These are phyloP conservation scores for Ophioninae sp. DNA, from an alignment of 2,888 invertebrate species.

Conservation along the genomic window DNA sequence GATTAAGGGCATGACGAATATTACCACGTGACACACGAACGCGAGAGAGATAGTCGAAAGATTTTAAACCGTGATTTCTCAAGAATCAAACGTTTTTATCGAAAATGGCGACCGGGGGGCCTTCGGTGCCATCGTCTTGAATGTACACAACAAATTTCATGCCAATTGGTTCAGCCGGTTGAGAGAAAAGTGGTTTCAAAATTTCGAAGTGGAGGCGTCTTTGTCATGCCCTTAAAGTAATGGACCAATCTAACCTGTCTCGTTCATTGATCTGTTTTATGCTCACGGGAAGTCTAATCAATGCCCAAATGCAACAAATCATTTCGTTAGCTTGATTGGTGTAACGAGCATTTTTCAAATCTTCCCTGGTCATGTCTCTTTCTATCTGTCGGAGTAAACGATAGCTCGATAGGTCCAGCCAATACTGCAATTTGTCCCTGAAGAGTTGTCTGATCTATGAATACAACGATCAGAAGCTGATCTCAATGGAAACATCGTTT, in stretches of 20 bases:
- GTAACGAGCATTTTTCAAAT: conserved; percentile 81
- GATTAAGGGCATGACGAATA: too few relatives aligned
- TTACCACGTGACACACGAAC: too few relatives aligned
- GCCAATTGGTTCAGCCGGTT: too few relatives aligned
- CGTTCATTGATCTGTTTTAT: conserved; percentile 73
- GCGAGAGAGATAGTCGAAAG: too few relatives aligned
- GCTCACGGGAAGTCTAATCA: conserved; percentile 80
- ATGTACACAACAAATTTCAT: too few relatives aligned
- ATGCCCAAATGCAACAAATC: conserved; percentile 81
- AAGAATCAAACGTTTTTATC: too few relatives aligned
- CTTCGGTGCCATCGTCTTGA: too few relatives aligned
- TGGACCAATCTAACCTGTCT: conserved; percentile 69
- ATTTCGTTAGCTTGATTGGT: conserved; percentile 78
- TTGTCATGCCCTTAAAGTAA: too few relatives aligned
- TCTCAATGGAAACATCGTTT: not conserved
- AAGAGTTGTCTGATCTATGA: conserved; percentile 79
- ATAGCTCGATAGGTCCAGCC: conserved; percentile 82
- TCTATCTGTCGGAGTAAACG: conserved; percentile 81
- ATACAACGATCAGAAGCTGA: not conserved
- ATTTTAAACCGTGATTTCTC: too few relatives aligned
- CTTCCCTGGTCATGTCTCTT: conserved; percentile 80
- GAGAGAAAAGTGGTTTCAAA: not conserved
- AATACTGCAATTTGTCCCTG: conserved; percentile 80
- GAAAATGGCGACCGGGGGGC: too few relatives aligned
- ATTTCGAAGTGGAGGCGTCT: not conserved